These are phyloP conservation scores for Gobio occitaniae DNA, from an alignment of 2,797 vertebrate genomes.

Conservation along the genomic window DNA sequence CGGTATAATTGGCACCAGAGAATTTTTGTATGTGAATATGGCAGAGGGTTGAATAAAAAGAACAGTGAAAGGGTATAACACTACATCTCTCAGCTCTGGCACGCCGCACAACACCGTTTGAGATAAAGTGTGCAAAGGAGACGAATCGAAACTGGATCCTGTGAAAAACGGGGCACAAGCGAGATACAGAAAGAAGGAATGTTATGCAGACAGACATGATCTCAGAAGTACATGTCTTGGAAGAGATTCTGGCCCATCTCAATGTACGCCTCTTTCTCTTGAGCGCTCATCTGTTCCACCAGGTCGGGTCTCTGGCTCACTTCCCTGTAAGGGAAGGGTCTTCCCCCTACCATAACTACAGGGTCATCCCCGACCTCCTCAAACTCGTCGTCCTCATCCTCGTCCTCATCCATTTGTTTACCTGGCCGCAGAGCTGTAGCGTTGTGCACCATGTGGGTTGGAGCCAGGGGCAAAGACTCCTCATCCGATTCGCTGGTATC, in stretches of 20 bases:
- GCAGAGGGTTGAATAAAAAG: constrained; percentile 3
- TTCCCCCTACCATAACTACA: constrained; percentile 88
- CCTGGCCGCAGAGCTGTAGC: constrained; percentile 36
- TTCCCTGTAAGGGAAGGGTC: constrained; percentile 86
- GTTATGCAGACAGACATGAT: constrained; percentile 41
- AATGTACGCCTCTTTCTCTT: constrained; percentile 97
- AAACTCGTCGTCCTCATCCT: constrained; percentile 90
- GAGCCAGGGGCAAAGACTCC: constrained; percentile 78
- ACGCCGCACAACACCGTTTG: constrained; percentile 25
- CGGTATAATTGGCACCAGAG: constrained; percentile 25
- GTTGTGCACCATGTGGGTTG: constrained; percentile 55
- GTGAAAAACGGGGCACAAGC: not conserved
- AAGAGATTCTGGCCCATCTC: constrained; percentile 95
- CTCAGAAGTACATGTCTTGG: constrained; percentile 90
- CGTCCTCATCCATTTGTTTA: constrained; percentile 71
- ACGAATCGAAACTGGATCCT: not conserved
- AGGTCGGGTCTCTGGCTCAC: constrained; percentile 94
- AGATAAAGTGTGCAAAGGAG: constrained; percentile 24
- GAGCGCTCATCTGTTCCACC: constrained; percentile 92
- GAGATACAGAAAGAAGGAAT: not conserved
- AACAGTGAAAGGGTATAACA: constrained; percentile 37
- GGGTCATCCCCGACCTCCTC: constrained; percentile 94
- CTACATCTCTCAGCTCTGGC: constrained; percentile 26
- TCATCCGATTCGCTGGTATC: constrained; percentile 98
- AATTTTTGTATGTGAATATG: not conserved